These are phyloP conservation scores for Manis crassicaudata DNA, from an alignment of 2,797 vertebrate species.

Conservation along the genomic window DNA sequence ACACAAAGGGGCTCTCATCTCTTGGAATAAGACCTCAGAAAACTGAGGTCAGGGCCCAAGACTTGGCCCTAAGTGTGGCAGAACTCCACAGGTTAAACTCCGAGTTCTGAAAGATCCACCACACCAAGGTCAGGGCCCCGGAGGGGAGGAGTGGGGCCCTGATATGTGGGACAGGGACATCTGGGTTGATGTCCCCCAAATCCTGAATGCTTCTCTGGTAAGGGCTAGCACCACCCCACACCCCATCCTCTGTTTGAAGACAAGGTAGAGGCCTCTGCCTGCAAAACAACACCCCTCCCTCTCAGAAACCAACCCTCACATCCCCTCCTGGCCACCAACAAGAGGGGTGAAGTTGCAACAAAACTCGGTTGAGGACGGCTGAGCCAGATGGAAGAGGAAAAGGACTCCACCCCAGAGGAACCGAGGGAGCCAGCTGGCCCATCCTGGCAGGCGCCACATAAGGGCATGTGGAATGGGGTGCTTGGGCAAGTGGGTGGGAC, in stretches of 20 bases:
- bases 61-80: background rate
- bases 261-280: background rate
- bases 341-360: background rate
- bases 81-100: background rate
- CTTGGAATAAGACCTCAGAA: background rate
- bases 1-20: background rate
- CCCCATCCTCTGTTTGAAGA: too few relatives aligned
- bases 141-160: background rate
- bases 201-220: background rate
- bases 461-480: accelerated
- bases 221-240: background rate
- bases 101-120: background rate
- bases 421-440: background rate
- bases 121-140: background rate
- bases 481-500: too few relatives aligned
- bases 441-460: background rate
- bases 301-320: background rate
- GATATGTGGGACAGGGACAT: background rate
- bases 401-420: background rate
- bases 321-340: background rate
- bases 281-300: accelerated
- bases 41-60: background rate
- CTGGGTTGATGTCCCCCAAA: background rate
- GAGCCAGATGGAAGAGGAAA: background rate
- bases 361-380: background rate